phyloP scores from a whole-genome alignment of 2,797 vertebrate species.

The Lemur catta region DNA sequence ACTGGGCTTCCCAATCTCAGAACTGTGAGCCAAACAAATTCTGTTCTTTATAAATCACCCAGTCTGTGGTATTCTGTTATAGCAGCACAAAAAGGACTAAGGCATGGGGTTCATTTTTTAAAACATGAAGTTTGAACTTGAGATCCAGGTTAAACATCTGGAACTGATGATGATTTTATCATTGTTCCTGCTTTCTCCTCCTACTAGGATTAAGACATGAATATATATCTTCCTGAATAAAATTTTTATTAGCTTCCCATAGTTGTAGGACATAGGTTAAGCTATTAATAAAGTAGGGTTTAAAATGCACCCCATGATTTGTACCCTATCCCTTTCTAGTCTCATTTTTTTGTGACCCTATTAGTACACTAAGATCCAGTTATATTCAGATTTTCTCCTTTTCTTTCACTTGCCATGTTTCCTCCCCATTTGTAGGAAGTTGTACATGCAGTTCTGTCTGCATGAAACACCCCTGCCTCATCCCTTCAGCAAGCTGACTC shows the following conservation, averaged over 20 bases:
- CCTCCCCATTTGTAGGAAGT: not conserved
- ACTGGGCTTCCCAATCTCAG: not conserved
- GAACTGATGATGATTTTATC: not conserved
- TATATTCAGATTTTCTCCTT: not conserved
- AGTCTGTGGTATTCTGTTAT: not conserved
- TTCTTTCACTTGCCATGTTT: not conserved
- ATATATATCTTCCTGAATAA: not conserved
- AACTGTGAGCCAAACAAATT: not conserved
- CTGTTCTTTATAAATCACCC: not conserved
- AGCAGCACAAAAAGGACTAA: not conserved
- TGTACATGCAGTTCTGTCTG: too few species aligned
- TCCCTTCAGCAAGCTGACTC: not conserved
- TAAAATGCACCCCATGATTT: not conserved
- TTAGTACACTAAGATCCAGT: not conserved
- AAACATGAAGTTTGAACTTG: not conserved
- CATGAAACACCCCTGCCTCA: rapidly evolving
- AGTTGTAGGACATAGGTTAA: not conserved
- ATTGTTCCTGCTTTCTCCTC: not conserved
- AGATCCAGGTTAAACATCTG: not conserved
- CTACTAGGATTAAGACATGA: not conserved
- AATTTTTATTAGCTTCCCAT: not conserved
- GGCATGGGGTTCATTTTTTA: not conserved
- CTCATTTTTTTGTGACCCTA: not conserved
- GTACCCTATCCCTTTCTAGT: not conserved
- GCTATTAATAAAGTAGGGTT: not conserved